Conservation (phyloP, 1,140 invertebrate species). For the Atopsyche davidsoni region DNA sequence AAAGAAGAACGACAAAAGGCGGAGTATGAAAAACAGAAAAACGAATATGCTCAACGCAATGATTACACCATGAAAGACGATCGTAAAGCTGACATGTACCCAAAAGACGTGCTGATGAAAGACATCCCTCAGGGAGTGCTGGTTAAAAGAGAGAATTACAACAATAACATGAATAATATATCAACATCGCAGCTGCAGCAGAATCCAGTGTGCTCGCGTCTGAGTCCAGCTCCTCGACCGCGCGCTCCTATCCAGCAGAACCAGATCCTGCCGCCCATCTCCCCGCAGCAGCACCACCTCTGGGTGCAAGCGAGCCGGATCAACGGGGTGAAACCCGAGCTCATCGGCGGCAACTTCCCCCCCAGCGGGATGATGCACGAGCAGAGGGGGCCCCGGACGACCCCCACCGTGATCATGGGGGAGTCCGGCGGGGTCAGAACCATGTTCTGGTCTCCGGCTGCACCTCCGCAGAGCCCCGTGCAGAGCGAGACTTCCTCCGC, state of each 20-base stretch:
- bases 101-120: no score
- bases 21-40: constrained; percentile 2
- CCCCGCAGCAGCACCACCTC: constrained; percentile 46
- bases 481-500: constrained; percentile 34
- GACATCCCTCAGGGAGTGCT: no score
- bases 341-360: constrained; percentile 65
- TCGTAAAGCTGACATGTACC: no score
- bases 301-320: constrained; percentile 60
- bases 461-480: constrained; percentile 45
- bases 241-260: constrained; percentile 38
- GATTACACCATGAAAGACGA: no score
- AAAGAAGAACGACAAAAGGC: neutral
- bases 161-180: no score
- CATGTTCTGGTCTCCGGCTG: constrained; percentile 81
- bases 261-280: constrained; percentile 26
- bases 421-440: constrained; percentile 84
- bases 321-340: constrained; percentile 70
- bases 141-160: no score
- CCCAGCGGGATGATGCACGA: constrained; percentile 39
- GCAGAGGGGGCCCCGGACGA: constrained; percentile 56
- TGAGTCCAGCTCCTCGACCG: constrained; percentile 37
- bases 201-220: constrained; percentile 36
- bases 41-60: constrained; percentile 1
- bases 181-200: no score
- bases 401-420: constrained; percentile 85